Evolutionary conservation across 2,113 vertebrate species (phyloP).

Genomic region (Uria aalge): DNA sequence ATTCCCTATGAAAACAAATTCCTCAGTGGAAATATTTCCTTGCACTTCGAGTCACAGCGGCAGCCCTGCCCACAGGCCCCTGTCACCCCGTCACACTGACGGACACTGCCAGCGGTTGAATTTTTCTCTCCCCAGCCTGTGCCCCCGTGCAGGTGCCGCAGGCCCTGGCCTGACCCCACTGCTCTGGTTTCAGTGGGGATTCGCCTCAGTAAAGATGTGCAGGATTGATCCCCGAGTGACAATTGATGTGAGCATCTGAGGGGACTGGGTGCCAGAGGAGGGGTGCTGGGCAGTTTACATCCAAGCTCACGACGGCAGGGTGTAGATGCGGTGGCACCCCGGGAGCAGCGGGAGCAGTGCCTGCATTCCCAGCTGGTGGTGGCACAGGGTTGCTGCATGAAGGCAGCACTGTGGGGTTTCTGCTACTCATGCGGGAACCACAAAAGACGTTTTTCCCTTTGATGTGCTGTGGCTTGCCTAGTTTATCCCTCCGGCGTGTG

Average conservation of each 20-base stretch:
- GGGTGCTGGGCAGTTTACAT: neutral
- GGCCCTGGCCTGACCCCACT: neutral
- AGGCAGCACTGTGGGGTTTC: neutral
- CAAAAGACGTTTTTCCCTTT: no score
- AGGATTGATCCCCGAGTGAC: neutral
- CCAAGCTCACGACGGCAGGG: neutral
- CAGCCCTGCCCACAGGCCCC: neutral
- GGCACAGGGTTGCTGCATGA: rapidly evolving
- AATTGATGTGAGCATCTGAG: rapidly evolving
- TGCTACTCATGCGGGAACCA: neutral
- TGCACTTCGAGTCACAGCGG: no score
- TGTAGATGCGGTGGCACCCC: neutral
- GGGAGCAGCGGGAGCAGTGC: neutral
- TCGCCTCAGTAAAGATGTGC: neutral
- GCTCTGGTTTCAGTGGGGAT: neutral
- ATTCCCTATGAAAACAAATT: neutral
- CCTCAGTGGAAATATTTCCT: neutral
- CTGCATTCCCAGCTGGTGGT: neutral
- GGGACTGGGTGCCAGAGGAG: neutral
- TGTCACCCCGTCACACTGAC: neutral
- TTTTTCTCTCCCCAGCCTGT: neutral
- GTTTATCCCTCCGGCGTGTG: neutral
- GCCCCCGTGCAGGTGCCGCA: neutral
- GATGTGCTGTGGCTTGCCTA: neutral
- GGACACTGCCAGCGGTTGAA: neutral